Percentiles rank a stretch among this genome's conserved stretches.
Conservation (phyloP, 2,113 vertebrate species). For the Phyllopteryx taeniolatus region DNA sequence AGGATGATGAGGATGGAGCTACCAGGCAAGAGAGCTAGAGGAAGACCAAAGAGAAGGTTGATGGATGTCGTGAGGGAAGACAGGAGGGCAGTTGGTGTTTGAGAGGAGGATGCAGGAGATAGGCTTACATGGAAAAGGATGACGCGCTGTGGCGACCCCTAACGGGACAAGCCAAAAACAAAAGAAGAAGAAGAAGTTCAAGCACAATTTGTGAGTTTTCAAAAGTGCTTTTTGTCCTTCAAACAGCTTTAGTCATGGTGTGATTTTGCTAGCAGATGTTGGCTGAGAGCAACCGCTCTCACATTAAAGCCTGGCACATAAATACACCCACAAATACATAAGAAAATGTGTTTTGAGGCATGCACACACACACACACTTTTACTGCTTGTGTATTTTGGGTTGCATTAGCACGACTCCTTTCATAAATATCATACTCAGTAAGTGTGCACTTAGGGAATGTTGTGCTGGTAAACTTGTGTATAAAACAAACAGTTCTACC, state of each 20-base stretch:
- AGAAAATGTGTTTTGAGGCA: constrained; percentile 2
- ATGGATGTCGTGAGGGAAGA: no score
- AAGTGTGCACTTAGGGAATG: neutral
- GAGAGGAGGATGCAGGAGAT: no score
- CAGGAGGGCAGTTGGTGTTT: no score
- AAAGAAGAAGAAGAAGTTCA: neutral
- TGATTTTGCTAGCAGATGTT: constrained; percentile 18
- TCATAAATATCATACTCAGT: neutral
- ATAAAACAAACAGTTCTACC: neutral
- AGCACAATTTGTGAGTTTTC: constrained; percentile 9
- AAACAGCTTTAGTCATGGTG: constrained; percentile 7
- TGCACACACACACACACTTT: neutral
- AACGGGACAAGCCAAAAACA: no score
- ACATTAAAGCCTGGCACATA: constrained; percentile 12
- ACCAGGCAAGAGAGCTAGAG: no score
- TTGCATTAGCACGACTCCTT: neutral
- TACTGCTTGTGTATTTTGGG: neutral
- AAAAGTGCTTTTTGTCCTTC: constrained; percentile 5
- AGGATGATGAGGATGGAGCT: no score
- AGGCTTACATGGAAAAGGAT: no score
- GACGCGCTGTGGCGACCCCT: no score
- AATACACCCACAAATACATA: neutral
- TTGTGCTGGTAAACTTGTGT: neutral
- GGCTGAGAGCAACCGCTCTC: constrained; percentile 8
- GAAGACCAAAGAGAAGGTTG: no score